These are phyloP conservation scores for Anhinga rufa DNA, from an alignment of 2,113 vertebrate genomes.

Conservation along the genomic window DNA sequence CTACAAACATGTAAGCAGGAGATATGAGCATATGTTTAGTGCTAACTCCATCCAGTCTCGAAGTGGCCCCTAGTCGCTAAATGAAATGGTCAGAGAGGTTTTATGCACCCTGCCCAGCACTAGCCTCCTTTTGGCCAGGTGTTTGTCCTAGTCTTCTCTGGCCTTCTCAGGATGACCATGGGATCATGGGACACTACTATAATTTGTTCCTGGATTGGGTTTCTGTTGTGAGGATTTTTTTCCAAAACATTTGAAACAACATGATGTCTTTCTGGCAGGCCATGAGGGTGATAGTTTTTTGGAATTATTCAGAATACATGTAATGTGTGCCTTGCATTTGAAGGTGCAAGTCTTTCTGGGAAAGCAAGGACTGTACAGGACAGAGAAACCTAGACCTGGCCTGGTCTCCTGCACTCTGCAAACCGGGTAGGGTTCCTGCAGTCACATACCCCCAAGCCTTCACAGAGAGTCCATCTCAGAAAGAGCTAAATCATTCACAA, in stretches of 20 bases:
- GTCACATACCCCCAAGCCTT: not conserved
- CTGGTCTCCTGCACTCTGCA: not conserved
- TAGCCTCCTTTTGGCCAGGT: not conserved
- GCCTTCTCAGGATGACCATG: not conserved
- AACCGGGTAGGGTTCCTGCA: not conserved
- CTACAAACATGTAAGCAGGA: not conserved
- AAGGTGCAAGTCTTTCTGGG: not conserved
- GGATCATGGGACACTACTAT: not conserved
- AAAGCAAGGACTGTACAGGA: not conserved
- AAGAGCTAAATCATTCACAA: not conserved
- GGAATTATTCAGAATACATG: not conserved
- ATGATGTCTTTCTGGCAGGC: not conserved
- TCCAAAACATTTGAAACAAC: not conserved
- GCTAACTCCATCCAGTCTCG: not conserved
- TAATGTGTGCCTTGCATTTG: not conserved
- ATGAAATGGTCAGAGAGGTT: not conserved
- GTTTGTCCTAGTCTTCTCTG: not conserved
- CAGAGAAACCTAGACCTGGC: not conserved
- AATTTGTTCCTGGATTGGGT: not conserved
- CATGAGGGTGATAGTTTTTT: rapidly evolving
- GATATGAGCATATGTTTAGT: not conserved
- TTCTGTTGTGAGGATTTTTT: not conserved
- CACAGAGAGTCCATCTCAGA: not conserved
- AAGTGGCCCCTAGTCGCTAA: not conserved
- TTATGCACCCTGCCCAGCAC: not conserved